Conservation (phyloP, 2,113 vertebrate genomes). For the Cavia porcellus region DNA sequence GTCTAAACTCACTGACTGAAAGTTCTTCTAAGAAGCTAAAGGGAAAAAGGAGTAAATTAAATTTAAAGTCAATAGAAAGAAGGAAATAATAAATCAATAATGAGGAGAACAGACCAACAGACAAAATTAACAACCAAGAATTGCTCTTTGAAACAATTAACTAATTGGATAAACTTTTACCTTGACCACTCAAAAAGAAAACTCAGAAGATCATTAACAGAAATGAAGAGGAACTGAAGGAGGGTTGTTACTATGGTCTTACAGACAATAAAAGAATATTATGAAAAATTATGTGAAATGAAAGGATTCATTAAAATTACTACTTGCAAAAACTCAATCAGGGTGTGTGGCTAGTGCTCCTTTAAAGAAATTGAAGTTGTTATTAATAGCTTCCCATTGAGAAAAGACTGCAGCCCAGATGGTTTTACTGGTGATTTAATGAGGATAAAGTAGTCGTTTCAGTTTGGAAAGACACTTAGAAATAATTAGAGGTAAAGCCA, state of each 20-base stretch:
- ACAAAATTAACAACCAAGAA: not conserved
- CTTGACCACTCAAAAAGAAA: not conserved
- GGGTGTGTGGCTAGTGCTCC: not conserved
- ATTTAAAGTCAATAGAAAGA: not conserved
- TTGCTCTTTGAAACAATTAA: not conserved
- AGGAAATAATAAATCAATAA: not conserved
- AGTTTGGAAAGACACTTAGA: not conserved
- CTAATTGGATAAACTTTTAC: not conserved
- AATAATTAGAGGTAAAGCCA: not conserved
- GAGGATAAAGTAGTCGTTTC: not conserved
- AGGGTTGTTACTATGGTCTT: not conserved
- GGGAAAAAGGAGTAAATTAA: not conserved
- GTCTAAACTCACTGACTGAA: not conserved
- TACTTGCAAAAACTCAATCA: not conserved
- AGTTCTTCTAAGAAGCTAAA: not conserved
- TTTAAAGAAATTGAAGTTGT: slow-evolving; percentile 6
- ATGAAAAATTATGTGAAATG: not conserved
- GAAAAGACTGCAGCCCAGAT: slow-evolving; percentile 4
- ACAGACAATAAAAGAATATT: not conserved
- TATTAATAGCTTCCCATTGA: not conserved
- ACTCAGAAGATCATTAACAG: not conserved
- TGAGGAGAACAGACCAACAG: not conserved
- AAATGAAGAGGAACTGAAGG: not conserved
- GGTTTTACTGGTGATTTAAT: not conserved
- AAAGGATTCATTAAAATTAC: slow-evolving; percentile 9